Evolutionary conservation across 2,113 vertebrate genomes (phyloP).

Genomic region (Pteronura brasiliensis): DNA sequence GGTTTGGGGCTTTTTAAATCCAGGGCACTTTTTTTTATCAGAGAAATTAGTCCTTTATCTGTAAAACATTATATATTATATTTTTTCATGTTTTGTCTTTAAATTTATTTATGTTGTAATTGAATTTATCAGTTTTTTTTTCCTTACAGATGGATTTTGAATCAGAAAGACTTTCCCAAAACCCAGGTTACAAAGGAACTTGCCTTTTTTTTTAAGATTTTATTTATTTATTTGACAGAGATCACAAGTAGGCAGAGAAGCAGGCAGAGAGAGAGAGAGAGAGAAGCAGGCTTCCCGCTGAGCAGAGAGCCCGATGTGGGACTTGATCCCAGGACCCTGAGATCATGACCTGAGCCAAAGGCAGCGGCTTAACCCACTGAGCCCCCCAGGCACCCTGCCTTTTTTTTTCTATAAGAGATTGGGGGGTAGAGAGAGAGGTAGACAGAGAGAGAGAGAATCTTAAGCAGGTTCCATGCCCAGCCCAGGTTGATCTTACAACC

Average conservation of each 20-base stretch:
- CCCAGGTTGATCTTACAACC: not conserved
- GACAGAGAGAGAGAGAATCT: not conserved
- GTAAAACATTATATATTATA: not conserved
- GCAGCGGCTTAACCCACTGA: too few species aligned
- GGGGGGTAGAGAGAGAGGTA: not conserved
- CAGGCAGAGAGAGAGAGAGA: too few species aligned
- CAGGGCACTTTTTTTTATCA: not conserved
- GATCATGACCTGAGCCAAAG: too few species aligned
- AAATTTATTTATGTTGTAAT: not conserved
- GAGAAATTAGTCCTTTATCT: conserved; percentile 6
- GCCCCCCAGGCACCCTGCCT: not conserved
- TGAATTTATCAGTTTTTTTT: conserved; percentile 26
- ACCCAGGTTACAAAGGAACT: not conserved
- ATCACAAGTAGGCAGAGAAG: too few species aligned
- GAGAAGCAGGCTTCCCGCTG: too few species aligned
- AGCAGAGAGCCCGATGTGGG: too few species aligned
- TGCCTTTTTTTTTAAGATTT: not conserved
- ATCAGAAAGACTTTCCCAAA: conserved; percentile 7
- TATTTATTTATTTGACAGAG: too few species aligned
- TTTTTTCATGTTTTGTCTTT: conserved; percentile 12
- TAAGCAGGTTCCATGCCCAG: not conserved
- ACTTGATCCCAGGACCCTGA: too few species aligned
- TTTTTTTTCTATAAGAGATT: not conserved
- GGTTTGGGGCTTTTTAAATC: not conserved
- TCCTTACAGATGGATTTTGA: conserved; percentile 10